These are phyloP conservation scores for Mus spicilegus DNA, from an alignment of 2,113 vertebrate genomes.

Conservation along the genomic window DNA sequence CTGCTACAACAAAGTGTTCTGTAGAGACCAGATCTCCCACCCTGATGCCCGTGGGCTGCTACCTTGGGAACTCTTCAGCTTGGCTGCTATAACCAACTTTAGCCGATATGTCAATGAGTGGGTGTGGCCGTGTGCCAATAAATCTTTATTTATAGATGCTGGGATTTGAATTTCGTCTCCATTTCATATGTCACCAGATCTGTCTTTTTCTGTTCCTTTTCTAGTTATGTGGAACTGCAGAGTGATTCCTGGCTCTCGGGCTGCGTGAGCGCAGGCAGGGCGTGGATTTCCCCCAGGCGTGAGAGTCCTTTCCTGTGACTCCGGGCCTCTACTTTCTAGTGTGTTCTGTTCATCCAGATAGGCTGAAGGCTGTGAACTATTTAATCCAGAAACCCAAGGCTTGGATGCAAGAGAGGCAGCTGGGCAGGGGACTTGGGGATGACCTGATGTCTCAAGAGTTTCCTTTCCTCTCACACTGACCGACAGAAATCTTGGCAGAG, in stretches of 20 bases:
- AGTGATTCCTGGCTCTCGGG: background rate
- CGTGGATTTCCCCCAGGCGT: background rate
- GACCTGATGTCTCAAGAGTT: rapidly evolving
- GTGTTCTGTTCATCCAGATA: background rate
- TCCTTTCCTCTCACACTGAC: background rate
- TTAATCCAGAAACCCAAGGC: background rate
- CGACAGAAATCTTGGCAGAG: background rate
- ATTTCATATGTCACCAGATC: background rate
- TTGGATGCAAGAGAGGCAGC: rapidly evolving
- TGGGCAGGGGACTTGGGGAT: background rate
- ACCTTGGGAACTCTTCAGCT: background rate
- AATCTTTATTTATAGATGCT: slow-evolving; percentile 60
- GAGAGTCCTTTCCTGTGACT: background rate
- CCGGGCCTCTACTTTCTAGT: background rate
- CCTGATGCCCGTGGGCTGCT: background rate
- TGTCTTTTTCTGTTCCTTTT: background rate
- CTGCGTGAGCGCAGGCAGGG: rapidly evolving
- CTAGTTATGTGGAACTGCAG: background rate
- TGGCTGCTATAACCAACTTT: background rate
- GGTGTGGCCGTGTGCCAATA: slow-evolving; percentile 7
- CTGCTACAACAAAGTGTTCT: background rate
- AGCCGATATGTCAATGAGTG: background rate
- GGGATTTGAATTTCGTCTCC: slow-evolving; percentile 41
- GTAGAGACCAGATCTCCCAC: background rate
- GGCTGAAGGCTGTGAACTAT: background rate